Conservation (phyloP, 2,888 invertebrate genomes). For the Sarcophaga subvicina region DNA sequence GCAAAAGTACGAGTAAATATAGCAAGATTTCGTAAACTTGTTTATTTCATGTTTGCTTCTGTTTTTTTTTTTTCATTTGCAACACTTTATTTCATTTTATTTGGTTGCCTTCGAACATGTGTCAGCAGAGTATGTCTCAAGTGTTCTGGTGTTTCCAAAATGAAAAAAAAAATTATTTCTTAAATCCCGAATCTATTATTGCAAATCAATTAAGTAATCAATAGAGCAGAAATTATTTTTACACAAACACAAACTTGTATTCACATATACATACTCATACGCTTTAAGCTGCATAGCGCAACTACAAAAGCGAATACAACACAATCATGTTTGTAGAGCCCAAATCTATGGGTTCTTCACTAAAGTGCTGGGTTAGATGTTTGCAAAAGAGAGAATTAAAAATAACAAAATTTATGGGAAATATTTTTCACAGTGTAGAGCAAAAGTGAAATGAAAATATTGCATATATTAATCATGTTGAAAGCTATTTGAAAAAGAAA, state of each 20-base stretch:
- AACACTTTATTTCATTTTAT: neutral
- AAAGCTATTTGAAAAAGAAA: too few relatives aligned
- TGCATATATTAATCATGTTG: too few relatives aligned
- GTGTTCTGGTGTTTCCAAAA: neutral
- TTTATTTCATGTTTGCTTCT: too few relatives aligned
- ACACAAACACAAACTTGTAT: slow-evolving; percentile 38
- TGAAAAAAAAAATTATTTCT: slow-evolving; percentile 11
- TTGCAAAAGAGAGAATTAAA: neutral
- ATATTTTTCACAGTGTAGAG: neutral
- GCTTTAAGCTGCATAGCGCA: neutral
- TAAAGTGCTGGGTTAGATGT: neutral
- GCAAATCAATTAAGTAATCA: slow-evolving; percentile 78
- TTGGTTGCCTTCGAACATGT: neutral
- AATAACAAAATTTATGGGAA: neutral
- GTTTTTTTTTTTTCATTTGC: neutral
- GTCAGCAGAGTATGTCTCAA: neutral
- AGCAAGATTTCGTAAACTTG: too few relatives aligned
- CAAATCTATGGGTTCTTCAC: neutral
- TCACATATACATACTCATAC: neutral
- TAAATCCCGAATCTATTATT: slow-evolving; percentile 52
- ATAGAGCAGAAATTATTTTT: slow-evolving; percentile 77
- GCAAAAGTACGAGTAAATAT: neutral
- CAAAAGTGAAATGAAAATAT: neutral
- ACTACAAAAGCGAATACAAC: neutral
- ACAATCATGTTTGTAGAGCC: neutral